Evolutionary conservation across 1,140 invertebrate genomes (phyloP), one percentile per base, ranked within the genome.

Genomic region (Pogonognathellus flavescens): DNA sequence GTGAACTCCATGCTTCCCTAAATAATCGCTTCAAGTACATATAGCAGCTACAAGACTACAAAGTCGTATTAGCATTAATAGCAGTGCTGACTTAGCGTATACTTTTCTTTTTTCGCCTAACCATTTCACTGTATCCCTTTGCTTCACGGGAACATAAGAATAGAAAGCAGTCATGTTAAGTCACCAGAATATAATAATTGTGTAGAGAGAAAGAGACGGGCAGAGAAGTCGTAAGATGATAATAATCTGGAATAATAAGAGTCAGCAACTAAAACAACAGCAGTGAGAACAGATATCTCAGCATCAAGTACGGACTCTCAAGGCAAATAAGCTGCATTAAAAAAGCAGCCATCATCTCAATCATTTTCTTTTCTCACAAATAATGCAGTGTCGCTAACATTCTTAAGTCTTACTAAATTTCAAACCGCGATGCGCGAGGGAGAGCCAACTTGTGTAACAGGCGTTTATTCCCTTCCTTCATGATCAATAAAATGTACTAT

Each of bases 221-320:
- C 11, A 57, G 53, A 72, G 9, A 72, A 76, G 70, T 76, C 70
- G 31, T 49, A 76, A 76, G 70, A 76, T 76, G 70, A 76, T 76
- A 49, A 76, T 76, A 76, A 76, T 76, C 70, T 76, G 41, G 31
- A 76, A 31, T 31, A 72, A 72, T 72, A 25, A 25, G 31, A 41
- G 70, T 41, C 31, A 41, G 31, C 31, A 41, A 41, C 31, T 6
- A 76, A 72, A 76, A 76, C 70, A 76, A 76, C 70, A 76, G 70
- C 31, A 25, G 70, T 49, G 70, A 76, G 70, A 76, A 76, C 70
- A 76, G 70, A 76, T 76, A 76, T 76, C 25, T 76, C 70, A 50
- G 70, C n/a, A 76, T 49, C 70, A 76, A 76, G 70, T 25, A 66
- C 22, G 62, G 62, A 66, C 18, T 41, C 31, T 25, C 25, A 66